Evolutionary conservation across 2,113 vertebrate genomes (phyloP).

Genomic region (Corynorhinus townsendii): DNA sequence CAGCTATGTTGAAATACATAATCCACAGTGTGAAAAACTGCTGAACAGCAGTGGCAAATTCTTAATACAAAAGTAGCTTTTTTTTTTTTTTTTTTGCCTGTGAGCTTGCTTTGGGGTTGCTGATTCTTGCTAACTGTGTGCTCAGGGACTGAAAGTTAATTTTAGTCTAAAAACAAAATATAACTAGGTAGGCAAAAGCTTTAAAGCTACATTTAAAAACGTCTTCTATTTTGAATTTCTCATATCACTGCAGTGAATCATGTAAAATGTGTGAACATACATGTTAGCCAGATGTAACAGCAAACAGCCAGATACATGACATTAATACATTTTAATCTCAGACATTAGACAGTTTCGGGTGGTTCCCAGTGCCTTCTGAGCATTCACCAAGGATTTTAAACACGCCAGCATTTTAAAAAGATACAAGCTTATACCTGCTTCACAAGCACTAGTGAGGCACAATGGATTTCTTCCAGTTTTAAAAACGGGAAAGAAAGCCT

Average conservation of each 20-base stretch:
- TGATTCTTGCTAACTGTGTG: slow-evolving; percentile 40
- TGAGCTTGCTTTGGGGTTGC: slow-evolving; percentile 22
- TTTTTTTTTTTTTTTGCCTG: too few species aligned
- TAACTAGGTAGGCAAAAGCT: background rate
- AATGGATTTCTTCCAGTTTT: background rate
- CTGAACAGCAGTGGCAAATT: slow-evolving; percentile 4
- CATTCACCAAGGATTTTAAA: slow-evolving; percentile 8
- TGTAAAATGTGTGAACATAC: background rate
- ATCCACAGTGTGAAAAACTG: slow-evolving; percentile 44
- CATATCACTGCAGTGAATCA: background rate
- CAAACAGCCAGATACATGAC: background rate
- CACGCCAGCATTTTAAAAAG: background rate
- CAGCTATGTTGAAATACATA: slow-evolving; percentile 61
- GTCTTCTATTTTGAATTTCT: background rate
- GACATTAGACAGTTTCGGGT: background rate
- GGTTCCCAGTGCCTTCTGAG: background rate
- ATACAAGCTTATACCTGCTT: background rate
- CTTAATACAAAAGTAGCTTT: slow-evolving; percentile 52
- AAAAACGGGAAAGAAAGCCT: background rate
- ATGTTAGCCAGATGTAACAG: background rate
- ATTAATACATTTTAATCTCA: slow-evolving; percentile 29
- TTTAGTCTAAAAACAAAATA: slow-evolving; percentile 23
- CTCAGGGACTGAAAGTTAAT: slow-evolving; percentile 31
- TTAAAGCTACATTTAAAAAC: background rate
- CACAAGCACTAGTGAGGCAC: background rate